A percentile compares a stretch with the other conserved stretches of the same genome.
phyloP scores from a whole-genome alignment of 2,797 vertebrate genomes.

The Thaleichthys pacificus region DNA sequence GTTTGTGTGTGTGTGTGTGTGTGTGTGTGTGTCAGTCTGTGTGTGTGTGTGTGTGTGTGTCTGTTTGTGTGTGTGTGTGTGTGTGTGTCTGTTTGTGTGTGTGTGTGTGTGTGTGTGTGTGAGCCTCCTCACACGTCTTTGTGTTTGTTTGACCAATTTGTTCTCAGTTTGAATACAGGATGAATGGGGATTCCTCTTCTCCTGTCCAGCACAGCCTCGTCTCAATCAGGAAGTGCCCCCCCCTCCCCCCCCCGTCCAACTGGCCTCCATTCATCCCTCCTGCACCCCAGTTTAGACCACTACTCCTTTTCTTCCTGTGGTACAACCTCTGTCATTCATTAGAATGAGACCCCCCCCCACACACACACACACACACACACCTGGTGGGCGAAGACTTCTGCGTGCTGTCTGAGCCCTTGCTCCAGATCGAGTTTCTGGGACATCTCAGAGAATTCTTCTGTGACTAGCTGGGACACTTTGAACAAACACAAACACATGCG shows the following conservation, averaged over 20 bases:
- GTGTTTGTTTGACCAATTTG: slow-evolving; percentile 55
- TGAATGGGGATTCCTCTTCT: slow-evolving; percentile 47
- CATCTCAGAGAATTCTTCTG: slow-evolving; percentile 75
- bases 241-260: slow-evolving; percentile 10
- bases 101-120: slow-evolving; percentile 32
- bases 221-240: slow-evolving; percentile 33
- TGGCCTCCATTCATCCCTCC: slow-evolving; percentile 40
- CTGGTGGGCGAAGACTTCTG: slow-evolving; percentile 79
- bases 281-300: background rate
- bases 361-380: slow-evolving; percentile 54
- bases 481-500: slow-evolving; percentile 4
- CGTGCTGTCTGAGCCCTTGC: slow-evolving; percentile 77
- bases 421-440: slow-evolving; percentile 79
- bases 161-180: slow-evolving; percentile 51
- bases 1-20: too few species aligned
- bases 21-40: background rate
- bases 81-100: slow-evolving; percentile 19
- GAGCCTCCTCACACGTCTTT: slow-evolving; percentile 21
- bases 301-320: slow-evolving; percentile 18
- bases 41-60: slow-evolving; percentile 38
- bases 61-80: slow-evolving; percentile 28
- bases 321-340: slow-evolving; percentile 20
- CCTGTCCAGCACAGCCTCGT: slow-evolving; percentile 45
- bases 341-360: slow-evolving; percentile 4
- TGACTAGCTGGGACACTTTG: slow-evolving; percentile 76